Conservation (phyloP, 2,113 vertebrate species). For the Salvelinus alpinus region DNA sequence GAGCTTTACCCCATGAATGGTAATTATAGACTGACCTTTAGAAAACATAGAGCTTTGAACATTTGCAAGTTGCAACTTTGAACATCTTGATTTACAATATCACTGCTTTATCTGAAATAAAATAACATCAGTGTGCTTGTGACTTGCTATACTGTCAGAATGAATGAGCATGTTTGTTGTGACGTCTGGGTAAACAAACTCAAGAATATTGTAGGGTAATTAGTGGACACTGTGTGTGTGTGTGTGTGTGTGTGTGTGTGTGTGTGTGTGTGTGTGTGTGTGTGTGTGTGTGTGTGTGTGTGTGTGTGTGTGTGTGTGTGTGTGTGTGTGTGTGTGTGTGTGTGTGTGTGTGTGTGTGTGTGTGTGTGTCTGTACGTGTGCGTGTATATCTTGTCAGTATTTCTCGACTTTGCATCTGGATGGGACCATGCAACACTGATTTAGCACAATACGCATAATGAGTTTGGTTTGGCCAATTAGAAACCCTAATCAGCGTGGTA, state of each 20-base stretch:
- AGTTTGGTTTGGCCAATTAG: background rate
- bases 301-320: background rate
- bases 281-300: background rate
- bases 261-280: background rate
- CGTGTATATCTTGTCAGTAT: background rate
- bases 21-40: too few species aligned
- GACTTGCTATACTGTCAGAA: background rate
- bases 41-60: too few species aligned
- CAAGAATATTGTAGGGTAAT: background rate
- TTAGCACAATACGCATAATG: background rate
- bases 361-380: background rate
- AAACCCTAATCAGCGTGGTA: background rate
- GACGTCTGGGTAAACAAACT: background rate
- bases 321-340: background rate
- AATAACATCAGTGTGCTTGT: background rate
- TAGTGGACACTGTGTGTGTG: background rate
- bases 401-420: background rate
- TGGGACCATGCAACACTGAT: background rate
- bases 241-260: background rate
- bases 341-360: background rate
- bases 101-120: background rate
- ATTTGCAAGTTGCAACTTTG: too few species aligned
- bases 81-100: too few species aligned
- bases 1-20: too few species aligned
- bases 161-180: constrained; percentile 1